A percentile compares a stretch with the other conserved stretches of the same genome.
Conservation (phyloP, 2,888 invertebrate genomes). For the Philereme transversata region DNA sequence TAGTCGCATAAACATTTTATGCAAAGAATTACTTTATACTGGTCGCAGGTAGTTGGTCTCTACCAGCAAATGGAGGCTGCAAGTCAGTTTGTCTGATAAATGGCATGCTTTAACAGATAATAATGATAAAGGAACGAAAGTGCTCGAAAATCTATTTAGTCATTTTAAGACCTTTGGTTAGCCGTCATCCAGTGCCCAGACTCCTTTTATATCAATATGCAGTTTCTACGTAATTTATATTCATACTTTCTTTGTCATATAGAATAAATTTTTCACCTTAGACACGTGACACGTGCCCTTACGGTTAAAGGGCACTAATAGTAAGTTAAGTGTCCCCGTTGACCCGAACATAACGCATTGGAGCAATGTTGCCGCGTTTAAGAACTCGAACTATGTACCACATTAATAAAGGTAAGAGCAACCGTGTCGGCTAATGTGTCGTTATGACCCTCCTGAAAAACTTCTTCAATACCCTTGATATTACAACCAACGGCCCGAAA, state of each 20-base stretch:
- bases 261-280: conserved; percentile 5
- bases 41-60: too few species aligned
- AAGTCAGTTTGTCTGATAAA: too few species aligned
- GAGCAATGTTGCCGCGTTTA: conserved; percentile 45
- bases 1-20: too few species aligned
- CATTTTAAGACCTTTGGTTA: too few species aligned
- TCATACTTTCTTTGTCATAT: neutral
- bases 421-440: conserved; percentile 77
- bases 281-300: conserved; percentile 22
- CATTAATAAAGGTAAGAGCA: conserved; percentile 80
- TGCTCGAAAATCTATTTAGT: too few species aligned
- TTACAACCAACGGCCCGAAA: conserved; percentile 42
- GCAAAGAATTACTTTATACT: too few species aligned
- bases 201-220: too few species aligned
- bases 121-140: too few species aligned
- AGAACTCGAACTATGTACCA: conserved; percentile 73
- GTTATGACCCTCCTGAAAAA: conserved; percentile 79
- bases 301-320: conserved; percentile 51
- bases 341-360: conserved; percentile 58
- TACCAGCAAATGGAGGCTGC: too few species aligned
- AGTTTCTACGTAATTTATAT: neutral
- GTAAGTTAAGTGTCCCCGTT: conserved; percentile 54
- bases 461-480: conserved; percentile 63
- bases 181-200: too few species aligned
- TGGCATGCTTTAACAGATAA: too few species aligned